Base-by-base conservation (phyloP, 2,113 vertebrate genomes). In the Bostrychus sinensis region DNA sequence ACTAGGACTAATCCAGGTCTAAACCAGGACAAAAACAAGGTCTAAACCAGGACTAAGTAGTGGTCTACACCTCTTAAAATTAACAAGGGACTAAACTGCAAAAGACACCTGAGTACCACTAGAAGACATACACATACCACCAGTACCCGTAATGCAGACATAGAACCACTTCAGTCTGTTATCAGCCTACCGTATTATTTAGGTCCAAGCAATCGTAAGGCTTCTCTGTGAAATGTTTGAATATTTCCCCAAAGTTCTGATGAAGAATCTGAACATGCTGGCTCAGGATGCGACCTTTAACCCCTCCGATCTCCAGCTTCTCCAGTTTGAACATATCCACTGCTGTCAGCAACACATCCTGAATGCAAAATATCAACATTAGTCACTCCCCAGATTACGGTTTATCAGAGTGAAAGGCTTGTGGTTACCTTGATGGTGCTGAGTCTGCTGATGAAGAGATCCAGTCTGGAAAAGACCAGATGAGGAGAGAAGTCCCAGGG, bases 231-330 rank as follows among this genome's bases (percentile, higher is more conserved):
- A 98, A 91, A 16, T 82, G 20, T 78, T 79, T 92, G 76, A 78
- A 94, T 0, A 50, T 62, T 14, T 97, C 93, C 59, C 90, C 81
- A 72, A 98, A 96, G 36, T 95, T 91, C 34, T 92, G 83, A 2
- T 92, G 66, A 66, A 97, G 87, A 42, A 41, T 64, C 76, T 91
- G 88, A 61, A 95, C 90, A 65, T 95, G 92, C 76, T 92, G 92
- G 68, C 92, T 92, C 32, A 98, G 86, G 23, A 79, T 61, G 64
- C 91, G 93, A 11, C 96, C 96, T 73, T 72, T 86, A 42, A 93
- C 36, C 0, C 96, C 96, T 0, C 95, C 95, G 30, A 98, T 93
- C 75, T 95, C 95, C 0, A 98, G 26, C 78, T 95, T 99, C 70
- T 92, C 93, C 70, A 99, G 88, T 82, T 94, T 94, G 36, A 91